These are phyloP conservation scores for Anolis carolinensis DNA, from an alignment of 2,113 vertebrate genomes.

Conservation along the genomic window DNA sequence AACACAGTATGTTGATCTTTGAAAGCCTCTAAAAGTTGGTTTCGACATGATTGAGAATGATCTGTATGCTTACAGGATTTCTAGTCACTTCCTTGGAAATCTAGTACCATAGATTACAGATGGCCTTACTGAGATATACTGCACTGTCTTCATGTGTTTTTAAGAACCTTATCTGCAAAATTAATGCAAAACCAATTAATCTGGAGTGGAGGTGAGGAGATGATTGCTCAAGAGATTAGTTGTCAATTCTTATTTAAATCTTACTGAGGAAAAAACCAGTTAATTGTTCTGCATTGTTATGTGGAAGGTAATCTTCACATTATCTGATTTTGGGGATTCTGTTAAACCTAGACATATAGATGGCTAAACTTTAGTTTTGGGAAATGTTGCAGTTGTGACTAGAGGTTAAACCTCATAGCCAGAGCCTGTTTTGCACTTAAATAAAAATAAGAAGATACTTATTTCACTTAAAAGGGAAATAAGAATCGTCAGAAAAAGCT, in stretches of 20 bases:
- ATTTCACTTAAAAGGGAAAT: too few relatives aligned
- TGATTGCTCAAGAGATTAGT: neutral
- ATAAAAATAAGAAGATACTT: too few relatives aligned
- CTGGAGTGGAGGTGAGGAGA: fast-evolving
- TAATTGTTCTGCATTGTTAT: neutral
- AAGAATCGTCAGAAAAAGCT: too few relatives aligned
- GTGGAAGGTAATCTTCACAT: neutral
- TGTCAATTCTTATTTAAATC: neutral
- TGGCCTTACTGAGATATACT: neutral
- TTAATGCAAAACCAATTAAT: neutral
- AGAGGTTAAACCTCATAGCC: neutral
- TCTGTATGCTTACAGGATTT: neutral
- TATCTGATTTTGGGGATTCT: neutral
- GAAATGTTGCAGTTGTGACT: neutral
- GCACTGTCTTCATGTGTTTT: neutral
- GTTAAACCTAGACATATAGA: neutral
- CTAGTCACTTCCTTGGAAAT: neutral
- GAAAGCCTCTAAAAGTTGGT: neutral
- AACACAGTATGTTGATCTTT: neutral
- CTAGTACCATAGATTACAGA: neutral
- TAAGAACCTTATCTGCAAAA: neutral
- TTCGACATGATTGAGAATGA: neutral
- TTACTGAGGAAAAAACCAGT: neutral
- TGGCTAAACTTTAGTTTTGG: neutral
- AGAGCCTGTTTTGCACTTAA: neutral